These are phyloP conservation scores for Epinotia bilunana DNA, from an alignment of 2,888 invertebrate genomes.

Conservation along the genomic window DNA sequence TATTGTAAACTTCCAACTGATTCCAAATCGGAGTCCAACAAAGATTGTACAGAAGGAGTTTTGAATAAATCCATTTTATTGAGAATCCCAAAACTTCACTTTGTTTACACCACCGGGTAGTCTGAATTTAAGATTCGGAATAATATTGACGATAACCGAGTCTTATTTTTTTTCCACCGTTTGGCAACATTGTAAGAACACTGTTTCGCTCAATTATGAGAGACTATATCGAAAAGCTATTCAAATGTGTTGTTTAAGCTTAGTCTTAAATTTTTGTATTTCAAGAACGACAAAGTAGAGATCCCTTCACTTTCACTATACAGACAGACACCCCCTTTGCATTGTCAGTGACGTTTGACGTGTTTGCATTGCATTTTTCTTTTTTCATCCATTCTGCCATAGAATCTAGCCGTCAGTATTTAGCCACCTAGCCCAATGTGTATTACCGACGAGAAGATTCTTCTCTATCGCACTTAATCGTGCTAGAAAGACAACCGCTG, in stretches of 20 bases:
- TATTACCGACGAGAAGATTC: no score
- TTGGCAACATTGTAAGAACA: neutral
- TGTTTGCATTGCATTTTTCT: neutral
- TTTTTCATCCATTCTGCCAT: neutral
- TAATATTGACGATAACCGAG: neutral
- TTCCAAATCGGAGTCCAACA: constrained; percentile 86
- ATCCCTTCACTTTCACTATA: no score
- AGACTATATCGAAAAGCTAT: neutral
- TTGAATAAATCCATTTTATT: constrained; percentile 73
- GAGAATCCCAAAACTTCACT: neutral
- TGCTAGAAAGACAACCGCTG: no score
- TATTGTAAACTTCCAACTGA: constrained; percentile 88
- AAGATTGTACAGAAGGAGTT: constrained; percentile 82
- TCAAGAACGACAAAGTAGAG: no score
- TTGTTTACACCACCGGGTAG: constrained; percentile 24
- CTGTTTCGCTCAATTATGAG: neutral
- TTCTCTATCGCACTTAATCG: no score
- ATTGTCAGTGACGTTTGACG: neutral
- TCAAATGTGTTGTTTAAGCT: no score
- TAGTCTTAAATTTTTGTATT: no score
- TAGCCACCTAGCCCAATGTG: no score
- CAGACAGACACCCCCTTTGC: constrained; percentile 1
- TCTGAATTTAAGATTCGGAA: neutral
- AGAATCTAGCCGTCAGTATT: no score
- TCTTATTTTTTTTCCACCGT: neutral